Evolutionary conservation across 1,140 invertebrate genomes (phyloP).

Genomic region (Glossosoma conforme): DNA sequence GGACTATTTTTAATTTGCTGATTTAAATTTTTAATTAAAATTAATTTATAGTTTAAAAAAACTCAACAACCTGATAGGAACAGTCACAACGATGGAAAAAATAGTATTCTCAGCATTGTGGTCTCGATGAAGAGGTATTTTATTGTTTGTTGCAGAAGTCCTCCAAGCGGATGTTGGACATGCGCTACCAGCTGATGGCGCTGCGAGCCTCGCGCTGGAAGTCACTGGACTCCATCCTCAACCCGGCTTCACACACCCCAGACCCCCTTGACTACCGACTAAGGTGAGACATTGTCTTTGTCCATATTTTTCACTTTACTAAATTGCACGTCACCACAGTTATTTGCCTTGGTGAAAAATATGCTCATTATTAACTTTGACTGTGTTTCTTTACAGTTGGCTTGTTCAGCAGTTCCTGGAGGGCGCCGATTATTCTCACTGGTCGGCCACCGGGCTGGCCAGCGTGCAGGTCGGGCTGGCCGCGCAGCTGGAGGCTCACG

Average conservation of each 20-base stretch:
- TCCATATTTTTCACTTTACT: not conserved
- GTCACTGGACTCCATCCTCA: constrained; percentile 63
- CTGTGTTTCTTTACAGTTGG: constrained; percentile 53
- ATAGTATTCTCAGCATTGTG: too few relatives aligned
- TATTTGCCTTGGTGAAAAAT: not conserved
- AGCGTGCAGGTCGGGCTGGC: constrained; percentile 71
- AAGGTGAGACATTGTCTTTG: constrained; percentile 42
- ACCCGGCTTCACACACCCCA: constrained; percentile 70
- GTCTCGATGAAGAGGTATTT: too few relatives aligned
- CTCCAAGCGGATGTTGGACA: constrained; percentile 54
- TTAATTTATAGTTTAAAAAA: too few relatives aligned
- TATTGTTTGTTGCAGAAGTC: constrained; percentile 11
- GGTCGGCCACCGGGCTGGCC: constrained; percentile 53
- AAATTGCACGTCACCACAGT: not conserved
- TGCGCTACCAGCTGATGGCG: constrained; percentile 80
- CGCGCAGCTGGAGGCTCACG: constrained; percentile 74
- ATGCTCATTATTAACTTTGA: not conserved
- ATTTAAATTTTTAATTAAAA: too few relatives aligned
- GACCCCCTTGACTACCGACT: constrained; percentile 80
- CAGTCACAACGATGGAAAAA: too few relatives aligned
- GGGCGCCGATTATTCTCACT: constrained; percentile 65
- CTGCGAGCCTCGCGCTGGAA: constrained; percentile 62
- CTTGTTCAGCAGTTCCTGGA: constrained; percentile 66
- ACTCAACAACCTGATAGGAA: too few relatives aligned
- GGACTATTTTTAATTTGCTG: too few relatives aligned